Base-by-base conservation (phyloP, 2,888 invertebrate genomes). In the Bimastos eiseni region DNA sequence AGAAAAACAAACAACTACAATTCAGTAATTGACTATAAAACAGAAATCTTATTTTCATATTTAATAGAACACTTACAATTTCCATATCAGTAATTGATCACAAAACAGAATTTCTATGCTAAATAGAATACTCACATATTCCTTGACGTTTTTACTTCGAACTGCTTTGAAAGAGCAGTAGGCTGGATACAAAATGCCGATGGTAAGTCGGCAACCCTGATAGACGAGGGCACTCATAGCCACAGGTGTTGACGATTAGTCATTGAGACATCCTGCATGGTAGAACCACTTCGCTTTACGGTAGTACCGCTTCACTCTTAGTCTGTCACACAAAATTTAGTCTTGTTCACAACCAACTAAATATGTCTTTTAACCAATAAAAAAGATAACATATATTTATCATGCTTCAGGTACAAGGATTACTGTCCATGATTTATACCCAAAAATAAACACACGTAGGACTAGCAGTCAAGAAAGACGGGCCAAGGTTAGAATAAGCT, bases 121-220 rank as follows among this genome's bases (percentile, higher is more conserved):
- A 41, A 83, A 8, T 6, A 24, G 36, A 8, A 83, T 93, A 94
- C 95, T 98, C 96, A 99, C 99, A 96, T 99, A 99, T 97, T 99
- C 98, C 95, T 98, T 98, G 93, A 98, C 97, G 96, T 99, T 98
- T 96, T 98, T 99, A 95, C 98, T 98, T 95, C 98, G 97, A 92
- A 99, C 98, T 94, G 98, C 99, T 96, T 99, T 99, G 96, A 98
- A 99, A 93, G 99, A 99, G 93, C 98, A 97, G 96, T 99, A 99
- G 93, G 99, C 99, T 95, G 99, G 99, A 96, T 99, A 99, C 93
- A 99, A 97, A 91, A 98, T 98, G 93, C 99, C 99, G 96, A 98
- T 98, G 94, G 98, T 96, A 96, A 99, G 97, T 97, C 98, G 98
- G 97, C 97, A 98, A 92, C 83, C 70, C 86, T 91, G 86, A 89